Conservation (phyloP, 2,113 vertebrate genomes). For the Leuciscus idus region DNA sequence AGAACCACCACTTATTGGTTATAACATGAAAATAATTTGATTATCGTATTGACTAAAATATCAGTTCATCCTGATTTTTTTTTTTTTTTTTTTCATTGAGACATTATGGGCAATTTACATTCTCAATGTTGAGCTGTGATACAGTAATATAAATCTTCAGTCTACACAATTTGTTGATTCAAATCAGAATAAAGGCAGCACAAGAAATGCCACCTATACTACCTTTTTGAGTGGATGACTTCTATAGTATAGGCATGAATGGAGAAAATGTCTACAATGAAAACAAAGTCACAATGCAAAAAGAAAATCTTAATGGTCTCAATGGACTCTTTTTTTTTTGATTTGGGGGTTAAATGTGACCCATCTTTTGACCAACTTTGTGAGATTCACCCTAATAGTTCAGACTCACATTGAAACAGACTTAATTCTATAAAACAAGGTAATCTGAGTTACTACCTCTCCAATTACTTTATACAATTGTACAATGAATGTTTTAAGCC, state of each 20-base stretch:
- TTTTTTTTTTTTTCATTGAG: neutral
- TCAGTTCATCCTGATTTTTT: neutral
- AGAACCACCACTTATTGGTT: neutral
- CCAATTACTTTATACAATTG: neutral
- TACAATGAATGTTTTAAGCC: neutral
- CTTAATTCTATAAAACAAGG: neutral
- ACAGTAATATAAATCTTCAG: neutral
- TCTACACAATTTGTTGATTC: neutral
- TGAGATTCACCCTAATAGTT: slow-evolving; percentile 7
- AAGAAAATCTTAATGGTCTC: neutral
- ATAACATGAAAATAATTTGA: neutral
- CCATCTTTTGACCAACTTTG: slow-evolving; percentile 3
- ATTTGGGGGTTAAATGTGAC: neutral
- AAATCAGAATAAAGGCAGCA: neutral
- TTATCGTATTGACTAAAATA: neutral
- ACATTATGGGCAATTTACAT: neutral
- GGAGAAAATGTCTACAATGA: neutral
- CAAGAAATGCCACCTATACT: neutral
- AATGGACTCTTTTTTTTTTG: neutral
- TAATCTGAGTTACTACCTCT: neutral
- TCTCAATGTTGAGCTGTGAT: too few species aligned
- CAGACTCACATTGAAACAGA: neutral
- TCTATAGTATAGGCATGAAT: too few species aligned
- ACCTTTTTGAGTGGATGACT: too few species aligned
- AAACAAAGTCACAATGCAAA: neutral